These are phyloP conservation scores for Spondyliosoma cantharus DNA, from an alignment of 2,797 vertebrate species.

Conservation along the genomic window DNA sequence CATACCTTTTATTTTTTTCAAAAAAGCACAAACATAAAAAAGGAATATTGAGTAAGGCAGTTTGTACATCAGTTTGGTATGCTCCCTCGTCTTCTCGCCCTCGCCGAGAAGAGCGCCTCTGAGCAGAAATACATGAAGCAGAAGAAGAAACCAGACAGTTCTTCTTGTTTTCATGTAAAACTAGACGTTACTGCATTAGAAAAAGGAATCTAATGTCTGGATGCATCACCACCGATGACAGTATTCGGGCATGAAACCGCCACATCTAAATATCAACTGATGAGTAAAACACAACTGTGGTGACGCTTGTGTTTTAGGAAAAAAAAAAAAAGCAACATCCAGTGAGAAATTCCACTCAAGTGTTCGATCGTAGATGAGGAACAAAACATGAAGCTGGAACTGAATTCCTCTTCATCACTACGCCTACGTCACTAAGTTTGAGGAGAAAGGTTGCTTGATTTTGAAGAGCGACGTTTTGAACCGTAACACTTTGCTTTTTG, in stretches of 20 bases:
- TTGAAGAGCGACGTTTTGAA: neutral
- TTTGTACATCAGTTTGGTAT: slow-evolving; percentile 79
- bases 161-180: slow-evolving; percentile 24
- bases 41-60: slow-evolving; percentile 84
- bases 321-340: slow-evolving; percentile 41
- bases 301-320: slow-evolving; percentile 16
- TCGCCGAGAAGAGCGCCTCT: slow-evolving; percentile 57
- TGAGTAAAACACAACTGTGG: slow-evolving; percentile 22
- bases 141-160: slow-evolving; percentile 1
- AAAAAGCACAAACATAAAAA: slow-evolving; percentile 86
- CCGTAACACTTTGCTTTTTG: slow-evolving; percentile 9
- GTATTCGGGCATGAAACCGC: slow-evolving; percentile 50
- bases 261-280: slow-evolving; percentile 47
- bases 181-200: slow-evolving; percentile 72
- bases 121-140: slow-evolving; percentile 49
- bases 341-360: neutral
- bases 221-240: slow-evolving; percentile 53
- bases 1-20: slow-evolving; percentile 75
- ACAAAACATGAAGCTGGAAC: slow-evolving; percentile 3
- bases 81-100: slow-evolving; percentile 52
- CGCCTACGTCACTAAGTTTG: neutral
- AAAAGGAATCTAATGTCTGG: slow-evolving; percentile 52
- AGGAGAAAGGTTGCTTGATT: neutral
- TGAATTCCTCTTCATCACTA: neutral
- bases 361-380: slow-evolving; percentile 32